These are phyloP conservation scores for Cosmia pyralina DNA, from an alignment of 2,888 invertebrate species.

Conservation along the genomic window DNA sequence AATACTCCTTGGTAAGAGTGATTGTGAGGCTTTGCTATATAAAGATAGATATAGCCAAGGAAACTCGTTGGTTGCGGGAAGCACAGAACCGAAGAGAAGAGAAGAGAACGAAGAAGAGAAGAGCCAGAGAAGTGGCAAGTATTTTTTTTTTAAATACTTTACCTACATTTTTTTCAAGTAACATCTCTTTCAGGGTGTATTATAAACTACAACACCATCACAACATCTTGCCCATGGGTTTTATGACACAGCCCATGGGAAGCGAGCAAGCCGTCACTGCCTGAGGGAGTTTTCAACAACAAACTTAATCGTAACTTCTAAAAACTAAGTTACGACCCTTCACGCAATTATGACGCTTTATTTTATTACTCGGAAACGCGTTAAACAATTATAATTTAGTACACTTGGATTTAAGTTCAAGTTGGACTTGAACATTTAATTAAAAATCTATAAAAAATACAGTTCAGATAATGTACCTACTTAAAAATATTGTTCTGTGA, in stretches of 20 bases:
- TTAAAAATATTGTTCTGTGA: not conserved
- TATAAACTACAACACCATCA: not conserved
- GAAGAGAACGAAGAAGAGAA: no score
- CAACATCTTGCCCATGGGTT: slow-evolving; percentile 16
- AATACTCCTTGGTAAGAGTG: no score
- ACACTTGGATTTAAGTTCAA: slow-evolving; percentile 39
- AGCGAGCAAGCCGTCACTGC: slow-evolving; percentile 18
- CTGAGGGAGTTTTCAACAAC: slow-evolving; percentile 50
- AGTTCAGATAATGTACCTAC: not conserved
- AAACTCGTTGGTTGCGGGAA: no score
- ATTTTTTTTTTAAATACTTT: no score
- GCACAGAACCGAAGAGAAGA: no score
- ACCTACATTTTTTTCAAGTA: not conserved
- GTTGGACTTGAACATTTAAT: slow-evolving; percentile 29
- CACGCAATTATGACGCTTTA: slow-evolving; percentile 53
- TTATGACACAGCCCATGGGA: slow-evolving; percentile 27
- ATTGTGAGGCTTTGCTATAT: no score
- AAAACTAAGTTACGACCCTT: slow-evolving; percentile 51
- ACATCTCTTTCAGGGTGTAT: not conserved
- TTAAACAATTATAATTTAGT: slow-evolving; percentile 59
- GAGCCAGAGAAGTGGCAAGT: no score
- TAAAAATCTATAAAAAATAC: slow-evolving; percentile 39
- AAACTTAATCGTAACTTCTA: slow-evolving; percentile 56
- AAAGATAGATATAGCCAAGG: no score
- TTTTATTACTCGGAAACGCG: slow-evolving; percentile 55